Percentiles rank a stretch among this genome's conserved stretches.
phyloP scores from a whole-genome alignment of 2,888 invertebrate genomes.

The Zygaena filipendulae region DNA sequence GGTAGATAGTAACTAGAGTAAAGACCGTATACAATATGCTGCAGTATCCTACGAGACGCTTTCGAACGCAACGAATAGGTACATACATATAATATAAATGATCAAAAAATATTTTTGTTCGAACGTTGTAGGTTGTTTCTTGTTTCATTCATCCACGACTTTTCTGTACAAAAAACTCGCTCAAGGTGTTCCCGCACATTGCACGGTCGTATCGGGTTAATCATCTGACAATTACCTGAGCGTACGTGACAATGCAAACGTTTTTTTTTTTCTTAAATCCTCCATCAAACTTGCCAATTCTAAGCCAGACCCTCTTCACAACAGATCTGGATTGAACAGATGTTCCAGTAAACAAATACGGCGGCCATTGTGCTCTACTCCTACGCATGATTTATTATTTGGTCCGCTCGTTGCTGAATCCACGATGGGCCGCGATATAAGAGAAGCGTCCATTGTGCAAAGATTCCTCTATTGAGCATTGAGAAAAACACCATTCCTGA shows the following conservation, averaged over 20 bases:
- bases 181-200: slow-evolving; percentile 49
- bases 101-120: slow-evolving; percentile 18
- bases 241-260: slow-evolving; percentile 38
- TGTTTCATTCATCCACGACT: slow-evolving; percentile 26
- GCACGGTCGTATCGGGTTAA: slow-evolving; percentile 58
- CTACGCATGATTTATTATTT: slow-evolving; percentile 58
- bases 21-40: slow-evolving; percentile 49
- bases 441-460: slow-evolving; percentile 57
- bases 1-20: slow-evolving; percentile 46
- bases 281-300: slow-evolving; percentile 40
- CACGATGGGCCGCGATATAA: slow-evolving; percentile 43
- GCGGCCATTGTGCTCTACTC: slow-evolving; percentile 40
- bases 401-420: slow-evolving; percentile 40
- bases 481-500: slow-evolving; percentile 50
- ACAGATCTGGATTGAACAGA: slow-evolving; percentile 36
- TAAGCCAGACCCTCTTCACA: slow-evolving; percentile 28
- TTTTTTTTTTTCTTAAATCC: too few relatives aligned
- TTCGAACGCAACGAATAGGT: too few relatives aligned
- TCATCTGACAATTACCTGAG: slow-evolving; percentile 52
- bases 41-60: slow-evolving; percentile 29
- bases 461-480: slow-evolving; percentile 37
- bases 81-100: too few relatives aligned
- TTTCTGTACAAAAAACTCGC: slow-evolving; percentile 27
- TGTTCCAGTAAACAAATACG: slow-evolving; percentile 57
- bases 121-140: too few relatives aligned